Percentiles rank a stretch among this genome's conserved stretches.
phyloP scores from a whole-genome alignment of 2,888 invertebrate species.

The Heliconius erato region DNA sequence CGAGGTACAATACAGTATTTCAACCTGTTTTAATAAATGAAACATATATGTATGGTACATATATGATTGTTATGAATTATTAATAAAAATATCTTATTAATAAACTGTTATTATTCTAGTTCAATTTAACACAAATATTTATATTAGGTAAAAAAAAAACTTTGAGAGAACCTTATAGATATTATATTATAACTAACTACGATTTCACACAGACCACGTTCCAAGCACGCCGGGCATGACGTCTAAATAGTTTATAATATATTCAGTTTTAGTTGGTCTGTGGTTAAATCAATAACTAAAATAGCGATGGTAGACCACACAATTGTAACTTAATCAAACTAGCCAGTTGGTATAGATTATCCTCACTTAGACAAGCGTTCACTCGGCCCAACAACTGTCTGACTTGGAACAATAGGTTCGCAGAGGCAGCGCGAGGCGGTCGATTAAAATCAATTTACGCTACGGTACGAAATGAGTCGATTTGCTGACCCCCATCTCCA shows the following conservation, averaged over 20 bases:
- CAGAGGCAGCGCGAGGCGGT: constrained; percentile 36
- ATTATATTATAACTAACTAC: background rate
- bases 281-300: constrained; percentile 12
- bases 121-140: background rate
- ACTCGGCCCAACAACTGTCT: constrained; percentile 25
- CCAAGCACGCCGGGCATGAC: background rate
- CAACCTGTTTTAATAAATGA: too few relatives aligned
- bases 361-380: constrained; percentile 37
- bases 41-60: too few relatives aligned
- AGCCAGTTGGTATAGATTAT: constrained; percentile 6
- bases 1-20: background rate
- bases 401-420: constrained; percentile 30
- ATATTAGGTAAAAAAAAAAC: background rate
- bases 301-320: background rate
- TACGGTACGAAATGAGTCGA: constrained; percentile 53
- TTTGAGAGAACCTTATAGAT: background rate
- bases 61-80: too few relatives aligned
- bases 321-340: constrained; percentile 9
- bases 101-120: background rate
- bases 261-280: constrained; percentile 3
- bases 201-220: background rate
- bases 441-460: constrained; percentile 56
- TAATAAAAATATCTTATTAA: too few relatives aligned
- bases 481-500: constrained; percentile 42
- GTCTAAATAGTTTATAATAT: constrained; percentile 2